Conservation (phyloP, 2,888 invertebrate genomes). For the Dioctria rufipes region DNA sequence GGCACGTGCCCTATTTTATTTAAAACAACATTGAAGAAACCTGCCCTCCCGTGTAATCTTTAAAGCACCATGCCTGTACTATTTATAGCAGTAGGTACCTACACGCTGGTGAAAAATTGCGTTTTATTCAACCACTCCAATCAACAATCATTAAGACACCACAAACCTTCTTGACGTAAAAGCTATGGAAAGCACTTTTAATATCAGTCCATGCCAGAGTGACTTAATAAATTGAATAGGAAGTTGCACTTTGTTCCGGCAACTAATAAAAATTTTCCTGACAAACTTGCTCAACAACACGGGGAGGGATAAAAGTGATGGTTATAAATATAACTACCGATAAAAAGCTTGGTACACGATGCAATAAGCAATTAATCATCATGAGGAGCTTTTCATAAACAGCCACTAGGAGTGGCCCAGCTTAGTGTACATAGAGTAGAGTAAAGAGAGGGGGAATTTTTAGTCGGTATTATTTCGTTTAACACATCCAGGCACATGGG, state of each 20-base stretch:
- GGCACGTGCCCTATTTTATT: too few species aligned
- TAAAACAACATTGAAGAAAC: too few species aligned
- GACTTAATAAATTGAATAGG: constrained; percentile 27
- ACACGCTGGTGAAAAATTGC: too few species aligned
- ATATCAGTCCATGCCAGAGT: not conserved
- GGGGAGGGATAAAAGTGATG: not conserved
- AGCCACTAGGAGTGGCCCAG: not conserved
- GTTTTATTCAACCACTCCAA: too few species aligned
- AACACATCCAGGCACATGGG: constrained; percentile 34
- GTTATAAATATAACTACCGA: constrained; percentile 46
- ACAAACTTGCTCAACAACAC: not conserved
- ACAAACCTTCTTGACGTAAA: too few species aligned
- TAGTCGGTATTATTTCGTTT: constrained; percentile 19
- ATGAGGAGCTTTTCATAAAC: constrained; percentile 43
- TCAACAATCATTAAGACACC: too few species aligned
- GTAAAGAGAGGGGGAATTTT: not conserved
- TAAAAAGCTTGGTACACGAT: constrained; percentile 35
- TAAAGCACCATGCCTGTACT: too few species aligned
- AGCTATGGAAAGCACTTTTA: too few species aligned
- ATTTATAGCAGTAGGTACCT: too few species aligned
- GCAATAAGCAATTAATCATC: constrained; percentile 45
- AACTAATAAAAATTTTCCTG: constrained; percentile 15
- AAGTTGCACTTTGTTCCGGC: constrained; percentile 6
- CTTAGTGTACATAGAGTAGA: not conserved
- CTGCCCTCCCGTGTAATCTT: too few species aligned